A percentile compares a stretch with the other conserved stretches of the same genome.
These are phyloP conservation scores for Ctenopoma multispine DNA, from an alignment of 2,797 vertebrate genomes.

Conservation along the genomic window DNA sequence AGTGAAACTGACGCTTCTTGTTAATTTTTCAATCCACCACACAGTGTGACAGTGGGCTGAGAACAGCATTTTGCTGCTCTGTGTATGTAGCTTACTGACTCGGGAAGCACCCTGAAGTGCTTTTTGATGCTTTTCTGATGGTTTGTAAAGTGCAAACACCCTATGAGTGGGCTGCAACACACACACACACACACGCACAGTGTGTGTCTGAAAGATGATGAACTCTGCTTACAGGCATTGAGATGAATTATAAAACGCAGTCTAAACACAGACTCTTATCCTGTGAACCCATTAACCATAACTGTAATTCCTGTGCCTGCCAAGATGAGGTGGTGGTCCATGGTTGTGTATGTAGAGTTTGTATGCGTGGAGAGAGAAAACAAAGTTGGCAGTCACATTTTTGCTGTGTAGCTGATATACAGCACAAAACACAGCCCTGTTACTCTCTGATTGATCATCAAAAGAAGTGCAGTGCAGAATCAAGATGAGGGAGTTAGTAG, in stretches of 20 bases:
- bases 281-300: conserved; percentile 32
- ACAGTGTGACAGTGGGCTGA: conserved; percentile 2
- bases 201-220: conserved; percentile 4
- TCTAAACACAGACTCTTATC: conserved; percentile 32
- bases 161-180: conserved; percentile 7
- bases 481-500: conserved; percentile 8
- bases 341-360: neutral
- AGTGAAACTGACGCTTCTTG: conserved; percentile 30
- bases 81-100: conserved; percentile 4
- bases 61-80: conserved; percentile 20
- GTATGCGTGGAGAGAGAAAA: conserved; percentile 2
- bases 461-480: conserved; percentile 9
- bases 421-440: conserved; percentile 6
- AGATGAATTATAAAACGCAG: conserved; percentile 49
- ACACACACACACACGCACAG: conserved; percentile 13
- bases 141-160: conserved; percentile 38
- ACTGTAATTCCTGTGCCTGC: conserved; percentile 35
- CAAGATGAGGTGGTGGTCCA: neutral
- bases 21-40: conserved; percentile 19
- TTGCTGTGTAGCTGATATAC: conserved; percentile 39
- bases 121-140: conserved; percentile 31
- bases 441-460: conserved; percentile 27
- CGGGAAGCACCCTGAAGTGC: conserved; percentile 11
- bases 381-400: conserved; percentile 15
- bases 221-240: conserved; percentile 32